Percentiles rank a stretch among this genome's conserved stretches.
These are phyloP conservation scores for Zaprionus ornatus DNA, from an alignment of 1,140 invertebrate genomes.

Conservation along the genomic window DNA sequence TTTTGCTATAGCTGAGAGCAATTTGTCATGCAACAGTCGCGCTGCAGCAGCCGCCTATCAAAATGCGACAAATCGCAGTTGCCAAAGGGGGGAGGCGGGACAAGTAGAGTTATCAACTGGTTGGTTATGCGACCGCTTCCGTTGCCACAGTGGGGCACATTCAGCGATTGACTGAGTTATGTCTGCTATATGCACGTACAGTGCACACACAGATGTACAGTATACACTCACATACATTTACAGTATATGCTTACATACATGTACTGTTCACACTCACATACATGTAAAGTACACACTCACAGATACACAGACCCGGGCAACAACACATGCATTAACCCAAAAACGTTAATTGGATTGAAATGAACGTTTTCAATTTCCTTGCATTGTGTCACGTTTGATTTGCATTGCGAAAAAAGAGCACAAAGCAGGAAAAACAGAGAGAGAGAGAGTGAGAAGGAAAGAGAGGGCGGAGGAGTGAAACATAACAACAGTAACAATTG, in stretches of 20 bases:
- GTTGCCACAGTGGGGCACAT: slow-evolving; percentile 41
- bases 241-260: neutral
- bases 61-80: slow-evolving; percentile 25
- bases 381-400: slow-evolving; percentile 79
- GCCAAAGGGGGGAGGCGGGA: neutral
- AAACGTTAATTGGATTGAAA: slow-evolving; percentile 83
- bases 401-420: slow-evolving; percentile 50
- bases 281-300: neutral
- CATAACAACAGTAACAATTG: neutral
- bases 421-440: neutral
- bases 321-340: slow-evolving; percentile 75
- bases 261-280: neutral
- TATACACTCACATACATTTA: neutral
- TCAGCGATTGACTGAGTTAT: slow-evolving; percentile 23
- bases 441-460: slow-evolving; percentile 3
- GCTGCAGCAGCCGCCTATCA: slow-evolving; percentile 1
- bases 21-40: slow-evolving; percentile 36
- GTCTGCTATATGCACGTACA: slow-evolving; percentile 49
- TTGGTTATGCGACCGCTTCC: slow-evolving; percentile 47
- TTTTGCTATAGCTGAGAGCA: slow-evolving; percentile 34
- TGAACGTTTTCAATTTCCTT: slow-evolving; percentile 80
- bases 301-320: slow-evolving; percentile 1
- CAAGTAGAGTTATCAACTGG: slow-evolving; percentile 28
- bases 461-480: neutral
- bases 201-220: neutral